These are phyloP conservation scores for Sciurus vulgaris DNA, from an alignment of 2,797 vertebrate genomes.

Conservation along the genomic window DNA sequence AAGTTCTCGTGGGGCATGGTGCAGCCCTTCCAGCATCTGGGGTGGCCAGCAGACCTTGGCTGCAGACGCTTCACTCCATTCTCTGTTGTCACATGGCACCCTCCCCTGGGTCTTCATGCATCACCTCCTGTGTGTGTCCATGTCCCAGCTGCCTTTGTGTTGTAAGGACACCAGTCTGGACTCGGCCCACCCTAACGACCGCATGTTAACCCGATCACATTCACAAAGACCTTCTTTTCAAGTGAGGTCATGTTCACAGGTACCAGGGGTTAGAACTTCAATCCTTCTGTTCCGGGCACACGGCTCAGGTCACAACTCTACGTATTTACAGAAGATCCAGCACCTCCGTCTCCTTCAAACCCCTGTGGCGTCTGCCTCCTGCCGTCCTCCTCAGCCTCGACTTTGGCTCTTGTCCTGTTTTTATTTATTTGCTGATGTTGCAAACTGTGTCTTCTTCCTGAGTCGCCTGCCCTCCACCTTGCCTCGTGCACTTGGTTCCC, in stretches of 20 bases:
- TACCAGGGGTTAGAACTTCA: background rate
- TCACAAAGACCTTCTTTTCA: background rate
- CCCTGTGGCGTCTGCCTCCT: background rate
- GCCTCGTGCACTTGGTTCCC: accelerated
- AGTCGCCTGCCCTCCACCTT: background rate
- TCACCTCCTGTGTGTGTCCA: background rate
- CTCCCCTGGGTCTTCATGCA: accelerated
- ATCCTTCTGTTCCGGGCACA: background rate
- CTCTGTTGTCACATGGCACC: background rate
- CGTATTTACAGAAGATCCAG: background rate
- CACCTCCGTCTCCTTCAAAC: accelerated
- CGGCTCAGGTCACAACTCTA: background rate
- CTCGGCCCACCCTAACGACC: background rate
- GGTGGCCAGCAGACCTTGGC: background rate
- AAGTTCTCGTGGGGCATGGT: background rate
- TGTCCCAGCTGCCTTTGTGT: background rate
- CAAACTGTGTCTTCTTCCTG: background rate
- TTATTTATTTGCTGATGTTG: background rate
- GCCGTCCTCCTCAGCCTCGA: accelerated
- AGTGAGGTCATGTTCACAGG: background rate
- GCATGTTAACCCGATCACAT: background rate
- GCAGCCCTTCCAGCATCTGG: background rate
- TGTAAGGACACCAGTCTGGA: background rate
- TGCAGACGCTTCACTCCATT: accelerated
- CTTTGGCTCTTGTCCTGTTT: accelerated